Percentiles rank a stretch among this genome's conserved stretches.
Evolutionary conservation across 2,113 vertebrate species (phyloP).

Genomic region (Salminus brasiliensis): DNA sequence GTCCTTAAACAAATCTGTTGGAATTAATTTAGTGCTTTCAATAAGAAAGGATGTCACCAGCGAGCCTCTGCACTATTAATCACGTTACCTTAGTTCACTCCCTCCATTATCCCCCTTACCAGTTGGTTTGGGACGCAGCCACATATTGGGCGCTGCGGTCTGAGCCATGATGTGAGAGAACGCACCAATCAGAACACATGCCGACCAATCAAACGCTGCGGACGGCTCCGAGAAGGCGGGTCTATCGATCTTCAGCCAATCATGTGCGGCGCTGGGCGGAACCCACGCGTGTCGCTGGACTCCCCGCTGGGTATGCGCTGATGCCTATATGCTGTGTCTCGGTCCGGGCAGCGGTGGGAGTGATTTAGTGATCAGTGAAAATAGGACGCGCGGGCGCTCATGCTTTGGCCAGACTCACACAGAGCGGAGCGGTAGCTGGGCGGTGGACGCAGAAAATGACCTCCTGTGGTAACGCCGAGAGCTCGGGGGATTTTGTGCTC

Average conservation of each 20-base stretch:
- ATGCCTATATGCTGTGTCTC: not conserved
- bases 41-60: no score
- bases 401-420: slow-evolving; percentile 10
- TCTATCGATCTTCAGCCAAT: slow-evolving; percentile 47
- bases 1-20: no score
- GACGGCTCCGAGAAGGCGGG: slow-evolving; percentile 44
- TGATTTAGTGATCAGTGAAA: slow-evolving; percentile 38
- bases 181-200: no score
- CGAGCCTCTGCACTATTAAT: no score
- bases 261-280: slow-evolving; percentile 54
- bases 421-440: slow-evolving; percentile 36
- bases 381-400: not conserved
- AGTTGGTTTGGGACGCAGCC: no score
- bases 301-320: not conserved
- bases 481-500: slow-evolving; percentile 58
- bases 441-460: slow-evolving; percentile 62
- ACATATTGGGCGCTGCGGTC: no score
- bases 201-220: not conserved
- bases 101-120: no score
- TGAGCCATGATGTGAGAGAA: no score
- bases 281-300: slow-evolving; percentile 22
- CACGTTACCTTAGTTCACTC: no score
- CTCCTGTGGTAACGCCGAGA: slow-evolving; percentile 57
- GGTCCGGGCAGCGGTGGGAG: not conserved
- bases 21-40: no score